Percentiles rank a stretch among this genome's conserved stretches.
Evolutionary conservation across 2,113 vertebrate species (phyloP).

Genomic region (Tursiops truncatus): DNA sequence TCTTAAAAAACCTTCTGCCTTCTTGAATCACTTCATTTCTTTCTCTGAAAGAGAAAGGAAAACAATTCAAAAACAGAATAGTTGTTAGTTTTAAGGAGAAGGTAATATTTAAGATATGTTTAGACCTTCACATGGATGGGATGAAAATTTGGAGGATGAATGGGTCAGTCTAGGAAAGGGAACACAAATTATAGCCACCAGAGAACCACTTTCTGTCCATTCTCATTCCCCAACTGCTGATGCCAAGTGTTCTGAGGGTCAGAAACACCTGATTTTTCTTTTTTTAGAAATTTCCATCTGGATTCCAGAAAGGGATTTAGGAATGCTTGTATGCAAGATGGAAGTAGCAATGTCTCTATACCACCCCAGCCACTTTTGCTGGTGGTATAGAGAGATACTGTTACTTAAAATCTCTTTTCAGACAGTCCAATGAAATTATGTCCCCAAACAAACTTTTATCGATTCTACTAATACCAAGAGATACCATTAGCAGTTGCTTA

Average conservation of each 20-base stretch:
- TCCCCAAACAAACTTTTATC: background rate
- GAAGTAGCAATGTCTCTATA: background rate
- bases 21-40: background rate
- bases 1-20: background rate
- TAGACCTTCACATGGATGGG: background rate
- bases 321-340: background rate
- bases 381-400: background rate
- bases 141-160: background rate
- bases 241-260: background rate
- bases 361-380: background rate
- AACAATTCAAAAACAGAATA: background rate
- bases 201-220: background rate
- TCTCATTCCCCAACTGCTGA: background rate
- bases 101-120: slow-evolving; percentile 1
- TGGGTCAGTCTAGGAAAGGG: background rate
- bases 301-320: background rate
- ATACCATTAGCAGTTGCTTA: background rate
- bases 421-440: background rate
- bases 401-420: background rate
- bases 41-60: background rate
- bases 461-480: background rate
- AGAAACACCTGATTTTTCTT: background rate
- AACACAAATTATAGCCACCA: background rate
- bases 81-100: background rate
- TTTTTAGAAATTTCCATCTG: background rate